These are phyloP conservation scores for Myotis daubentonii DNA, from an alignment of 2,797 vertebrate genomes.

Conservation along the genomic window DNA sequence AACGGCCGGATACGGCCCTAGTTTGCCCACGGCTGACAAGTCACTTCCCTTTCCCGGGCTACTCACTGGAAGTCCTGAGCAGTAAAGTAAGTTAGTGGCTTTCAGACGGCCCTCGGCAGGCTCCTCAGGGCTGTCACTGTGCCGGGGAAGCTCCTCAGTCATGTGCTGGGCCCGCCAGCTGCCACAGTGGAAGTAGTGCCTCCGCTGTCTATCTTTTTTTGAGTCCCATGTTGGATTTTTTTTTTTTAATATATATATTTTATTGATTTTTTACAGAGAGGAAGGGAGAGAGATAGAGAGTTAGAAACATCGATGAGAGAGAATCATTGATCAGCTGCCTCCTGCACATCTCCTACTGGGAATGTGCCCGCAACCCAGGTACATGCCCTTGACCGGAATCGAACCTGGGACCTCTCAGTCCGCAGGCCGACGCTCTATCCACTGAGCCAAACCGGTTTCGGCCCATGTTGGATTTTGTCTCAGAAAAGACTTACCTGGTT, in stretches of 20 bases:
- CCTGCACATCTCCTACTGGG: too few relatives aligned
- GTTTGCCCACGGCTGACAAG: background rate
- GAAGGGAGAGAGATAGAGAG: too few relatives aligned
- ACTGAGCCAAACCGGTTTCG: too few relatives aligned
- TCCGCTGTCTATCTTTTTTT: background rate
- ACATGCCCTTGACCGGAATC: too few relatives aligned
- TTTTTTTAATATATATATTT: too few relatives aligned
- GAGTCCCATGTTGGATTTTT: background rate
- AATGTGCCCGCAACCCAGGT: too few relatives aligned
- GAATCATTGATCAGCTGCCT: too few relatives aligned
- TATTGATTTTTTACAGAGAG: too few relatives aligned
- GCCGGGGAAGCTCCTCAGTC: background rate
- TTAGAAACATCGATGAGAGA: too few relatives aligned
- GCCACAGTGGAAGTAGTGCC: background rate
- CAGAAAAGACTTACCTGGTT: background rate
- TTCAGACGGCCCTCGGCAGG: background rate
- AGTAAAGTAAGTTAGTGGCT: background rate
- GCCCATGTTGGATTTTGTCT: background rate
- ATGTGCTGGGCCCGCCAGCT: background rate
- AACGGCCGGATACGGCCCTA: too few relatives aligned
- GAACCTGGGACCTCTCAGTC: too few relatives aligned
- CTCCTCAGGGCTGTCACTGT: background rate
- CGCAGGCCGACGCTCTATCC: too few relatives aligned
- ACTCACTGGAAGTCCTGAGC: background rate
- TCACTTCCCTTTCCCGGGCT: background rate